Evolutionary conservation across 2,113 vertebrate genomes (phyloP).

Genomic region (Argyrosomus japonicus): DNA sequence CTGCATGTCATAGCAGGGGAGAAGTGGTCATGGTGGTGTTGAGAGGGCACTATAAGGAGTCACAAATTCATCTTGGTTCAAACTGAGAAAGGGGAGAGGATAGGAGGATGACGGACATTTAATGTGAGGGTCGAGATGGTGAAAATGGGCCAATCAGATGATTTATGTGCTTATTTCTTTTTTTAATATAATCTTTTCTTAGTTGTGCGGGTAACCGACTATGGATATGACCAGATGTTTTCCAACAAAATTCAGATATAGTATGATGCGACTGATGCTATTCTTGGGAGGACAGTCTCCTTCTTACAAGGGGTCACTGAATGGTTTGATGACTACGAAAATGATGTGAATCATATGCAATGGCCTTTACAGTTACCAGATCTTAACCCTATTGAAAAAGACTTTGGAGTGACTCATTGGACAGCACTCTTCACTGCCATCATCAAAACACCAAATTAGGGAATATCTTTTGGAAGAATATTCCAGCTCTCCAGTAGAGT

Average conservation of each 20-base stretch:
- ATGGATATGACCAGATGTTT: background rate
- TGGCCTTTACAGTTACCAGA: background rate
- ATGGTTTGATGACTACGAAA: background rate
- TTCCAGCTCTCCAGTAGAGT: background rate
- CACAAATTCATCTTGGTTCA: background rate
- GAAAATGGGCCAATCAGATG: background rate
- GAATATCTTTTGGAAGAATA: background rate
- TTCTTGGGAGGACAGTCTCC: background rate
- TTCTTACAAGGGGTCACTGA: background rate
- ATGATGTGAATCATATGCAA: background rate
- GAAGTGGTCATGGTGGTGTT: conserved; percentile 22
- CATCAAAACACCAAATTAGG: background rate
- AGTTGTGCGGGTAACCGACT: background rate
- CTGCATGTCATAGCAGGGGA: conserved; percentile 4
- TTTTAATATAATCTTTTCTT: background rate
- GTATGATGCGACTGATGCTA: background rate
- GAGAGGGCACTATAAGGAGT: background rate
- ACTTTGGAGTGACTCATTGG: background rate
- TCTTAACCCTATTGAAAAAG: background rate
- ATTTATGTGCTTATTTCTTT: background rate
- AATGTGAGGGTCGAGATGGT: background rate
- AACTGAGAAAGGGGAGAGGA: background rate
- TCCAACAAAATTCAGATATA: background rate
- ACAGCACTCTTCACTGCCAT: background rate
- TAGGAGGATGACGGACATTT: background rate